Conservation (phyloP, 1,140 invertebrate genomes). For the Berghia stephanieae region DNA sequence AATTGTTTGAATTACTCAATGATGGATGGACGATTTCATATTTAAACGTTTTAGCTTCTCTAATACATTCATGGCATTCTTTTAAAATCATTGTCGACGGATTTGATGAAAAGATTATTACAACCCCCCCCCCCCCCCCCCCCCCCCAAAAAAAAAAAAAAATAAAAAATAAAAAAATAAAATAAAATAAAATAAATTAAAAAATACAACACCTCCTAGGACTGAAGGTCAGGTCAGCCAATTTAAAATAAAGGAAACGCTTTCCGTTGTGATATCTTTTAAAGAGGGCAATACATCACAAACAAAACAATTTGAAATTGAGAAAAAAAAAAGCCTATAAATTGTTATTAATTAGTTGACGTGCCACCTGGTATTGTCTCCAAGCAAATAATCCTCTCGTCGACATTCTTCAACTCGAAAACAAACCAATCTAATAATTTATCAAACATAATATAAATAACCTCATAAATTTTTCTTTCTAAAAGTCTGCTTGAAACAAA, state of each 20-base stretch:
- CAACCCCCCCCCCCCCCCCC: too few species aligned
- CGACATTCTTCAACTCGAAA: neutral
- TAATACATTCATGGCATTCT: neutral
- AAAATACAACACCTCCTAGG: constrained; percentile 1
- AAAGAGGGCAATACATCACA: neutral
- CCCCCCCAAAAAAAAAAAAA: too few species aligned
- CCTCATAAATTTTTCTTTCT: neutral
- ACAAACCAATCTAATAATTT: neutral
- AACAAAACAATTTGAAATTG: neutral
- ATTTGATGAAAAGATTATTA: too few species aligned
- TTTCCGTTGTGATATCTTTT: neutral
- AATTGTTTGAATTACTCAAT: neutral
- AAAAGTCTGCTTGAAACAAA: neutral
- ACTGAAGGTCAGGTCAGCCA: too few species aligned
- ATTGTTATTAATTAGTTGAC: neutral
- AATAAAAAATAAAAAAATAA: neutral
- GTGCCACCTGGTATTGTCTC: neutral
- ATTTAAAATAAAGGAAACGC: neutral
- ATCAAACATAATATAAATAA: neutral
- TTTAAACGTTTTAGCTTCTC: neutral
- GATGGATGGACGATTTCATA: neutral
- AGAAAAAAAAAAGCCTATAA: neutral
- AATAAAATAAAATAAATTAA: neutral
- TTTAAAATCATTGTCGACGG: too few species aligned
- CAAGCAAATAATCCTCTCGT: neutral